Conservation (phyloP, 2,113 vertebrate genomes). For the Erythrocercus mccallii region DNA sequence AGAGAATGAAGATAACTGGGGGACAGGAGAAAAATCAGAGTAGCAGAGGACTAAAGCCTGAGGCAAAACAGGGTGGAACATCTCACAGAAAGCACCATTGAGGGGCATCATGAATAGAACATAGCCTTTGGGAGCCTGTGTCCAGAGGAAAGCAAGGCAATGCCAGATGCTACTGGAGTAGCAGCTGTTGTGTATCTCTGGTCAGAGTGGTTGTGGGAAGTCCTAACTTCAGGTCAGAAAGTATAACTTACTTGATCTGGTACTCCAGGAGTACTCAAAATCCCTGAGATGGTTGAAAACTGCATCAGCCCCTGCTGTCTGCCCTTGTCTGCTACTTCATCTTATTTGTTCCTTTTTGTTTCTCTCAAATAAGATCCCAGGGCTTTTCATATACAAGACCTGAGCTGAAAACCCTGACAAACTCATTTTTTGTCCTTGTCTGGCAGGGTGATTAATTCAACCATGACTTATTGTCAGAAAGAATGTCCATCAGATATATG, state of each 20-base stretch:
- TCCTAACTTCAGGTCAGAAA: neutral
- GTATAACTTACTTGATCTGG: neutral
- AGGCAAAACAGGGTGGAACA: neutral
- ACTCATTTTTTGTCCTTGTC: neutral
- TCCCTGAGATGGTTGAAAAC: neutral
- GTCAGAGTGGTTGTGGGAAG: neutral
- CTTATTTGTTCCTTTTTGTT: neutral
- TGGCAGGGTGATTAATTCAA: neutral
- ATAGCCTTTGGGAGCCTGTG: neutral
- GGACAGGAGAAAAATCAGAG: neutral
- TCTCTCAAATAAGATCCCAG: neutral
- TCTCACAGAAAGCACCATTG: neutral
- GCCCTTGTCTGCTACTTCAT: neutral
- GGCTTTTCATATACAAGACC: neutral
- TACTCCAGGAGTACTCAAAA: neutral
- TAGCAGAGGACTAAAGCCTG: neutral
- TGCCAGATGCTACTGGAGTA: neutral
- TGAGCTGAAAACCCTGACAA: neutral
- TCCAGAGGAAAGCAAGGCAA: neutral
- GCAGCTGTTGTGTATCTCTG: neutral
- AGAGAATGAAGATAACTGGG: neutral
- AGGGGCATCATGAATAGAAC: neutral
- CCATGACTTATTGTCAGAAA: neutral
- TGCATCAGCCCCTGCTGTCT: neutral
- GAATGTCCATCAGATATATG: neutral